These are phyloP conservation scores for Bombus sibiricus DNA, from an alignment of 1,140 invertebrate species.

Conservation along the genomic window DNA sequence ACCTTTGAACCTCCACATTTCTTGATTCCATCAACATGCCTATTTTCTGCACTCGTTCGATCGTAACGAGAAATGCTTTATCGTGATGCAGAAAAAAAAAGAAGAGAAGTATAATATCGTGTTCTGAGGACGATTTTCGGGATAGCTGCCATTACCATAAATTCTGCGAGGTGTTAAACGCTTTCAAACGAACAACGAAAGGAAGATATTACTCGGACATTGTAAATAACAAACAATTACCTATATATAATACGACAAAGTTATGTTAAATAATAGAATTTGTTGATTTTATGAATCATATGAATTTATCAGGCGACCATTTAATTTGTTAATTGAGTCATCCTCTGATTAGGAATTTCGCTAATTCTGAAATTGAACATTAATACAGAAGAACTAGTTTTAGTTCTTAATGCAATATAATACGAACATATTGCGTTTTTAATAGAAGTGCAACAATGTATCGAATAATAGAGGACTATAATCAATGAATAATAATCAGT, in stretches of 20 bases:
- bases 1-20: not conserved
- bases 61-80: not conserved
- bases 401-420: not conserved
- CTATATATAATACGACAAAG: not conserved
- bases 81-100: not conserved
- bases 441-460: no score
- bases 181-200: no score
- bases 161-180: no score
- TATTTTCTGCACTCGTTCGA: constrained; percentile 1
- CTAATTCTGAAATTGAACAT: not conserved
- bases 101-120: constrained; percentile 31
- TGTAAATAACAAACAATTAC: not conserved
- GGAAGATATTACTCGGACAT: no score
- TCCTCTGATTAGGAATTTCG: not conserved
- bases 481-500: no score
- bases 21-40: constrained; percentile 5
- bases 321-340: not conserved
- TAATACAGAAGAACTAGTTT: not conserved
- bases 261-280: not conserved
- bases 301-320: not conserved
- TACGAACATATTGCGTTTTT: no score
- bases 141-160: no score
- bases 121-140: not conserved
- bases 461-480: no score
- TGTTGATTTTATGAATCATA: not conserved